A percentile compares a stretch with the other conserved stretches of the same genome.
These are phyloP conservation scores for Podarcis siculus DNA, from an alignment of 2,797 vertebrate genomes.

Conservation along the genomic window DNA sequence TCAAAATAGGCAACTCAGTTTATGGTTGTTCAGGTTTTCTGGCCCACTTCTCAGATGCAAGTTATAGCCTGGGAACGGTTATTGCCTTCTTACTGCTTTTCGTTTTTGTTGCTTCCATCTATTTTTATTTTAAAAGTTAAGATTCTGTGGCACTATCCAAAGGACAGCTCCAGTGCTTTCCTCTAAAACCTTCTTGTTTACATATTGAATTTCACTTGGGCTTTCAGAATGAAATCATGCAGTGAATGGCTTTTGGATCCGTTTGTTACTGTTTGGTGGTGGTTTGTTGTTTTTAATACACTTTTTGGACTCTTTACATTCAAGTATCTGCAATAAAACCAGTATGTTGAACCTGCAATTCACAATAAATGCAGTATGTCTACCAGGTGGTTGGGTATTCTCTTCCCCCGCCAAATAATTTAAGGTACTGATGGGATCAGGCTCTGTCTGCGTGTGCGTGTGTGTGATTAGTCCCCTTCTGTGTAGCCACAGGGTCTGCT, in stretches of 20 bases:
- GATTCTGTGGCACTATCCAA: slow-evolving; percentile 35
- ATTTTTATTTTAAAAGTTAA: slow-evolving; percentile 2
- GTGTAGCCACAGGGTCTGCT: too few species aligned
- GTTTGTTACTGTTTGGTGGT: slow-evolving; percentile 75
- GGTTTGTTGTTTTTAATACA: slow-evolving; percentile 72
- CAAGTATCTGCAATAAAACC: slow-evolving; percentile 81
- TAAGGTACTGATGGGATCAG: background rate
- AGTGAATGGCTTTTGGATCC: slow-evolving; percentile 74
- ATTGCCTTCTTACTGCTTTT: slow-evolving; percentile 42
- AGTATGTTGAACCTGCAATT: slow-evolving; percentile 89
- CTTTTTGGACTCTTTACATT: slow-evolving; percentile 81
- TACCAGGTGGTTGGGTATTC: slow-evolving; percentile 58
- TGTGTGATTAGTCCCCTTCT: too few species aligned
- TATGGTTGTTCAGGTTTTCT: slow-evolving; percentile 22
- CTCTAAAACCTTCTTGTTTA: slow-evolving; percentile 74
- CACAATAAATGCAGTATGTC: slow-evolving; percentile 95
- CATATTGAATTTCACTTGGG: slow-evolving; percentile 71
- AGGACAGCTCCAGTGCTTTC: slow-evolving; percentile 58
- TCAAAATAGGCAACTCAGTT: slow-evolving; percentile 50
- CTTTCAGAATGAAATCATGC: slow-evolving; percentile 80
- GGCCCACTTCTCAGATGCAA: slow-evolving; percentile 9
- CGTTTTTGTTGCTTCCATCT: slow-evolving; percentile 34
- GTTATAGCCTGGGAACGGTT: background rate
- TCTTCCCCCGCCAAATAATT: slow-evolving; percentile 4
- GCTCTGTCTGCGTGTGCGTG: background rate